Evolutionary conservation across 2,797 vertebrate species (phyloP).

Genomic region (Poecilia velifera): DNA sequence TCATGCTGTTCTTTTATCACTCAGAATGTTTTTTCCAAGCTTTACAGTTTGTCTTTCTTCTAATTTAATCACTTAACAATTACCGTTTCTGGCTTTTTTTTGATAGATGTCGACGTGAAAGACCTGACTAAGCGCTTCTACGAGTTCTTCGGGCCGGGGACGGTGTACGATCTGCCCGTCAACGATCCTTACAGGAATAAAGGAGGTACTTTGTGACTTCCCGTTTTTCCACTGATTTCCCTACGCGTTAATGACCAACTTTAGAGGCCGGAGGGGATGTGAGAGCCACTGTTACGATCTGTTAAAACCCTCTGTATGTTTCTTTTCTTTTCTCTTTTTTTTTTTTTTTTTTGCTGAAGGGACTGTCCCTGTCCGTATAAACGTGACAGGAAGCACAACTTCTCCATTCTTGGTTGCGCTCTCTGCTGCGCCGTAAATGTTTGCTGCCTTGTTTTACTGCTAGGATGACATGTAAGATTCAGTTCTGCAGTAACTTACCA

Average conservation of each 20-base stretch:
- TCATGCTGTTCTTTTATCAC: not conserved
- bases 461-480: conserved; percentile 26
- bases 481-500: conserved; percentile 34
- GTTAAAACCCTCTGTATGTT: conserved; percentile 15
- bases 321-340: not conserved
- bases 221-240: not conserved
- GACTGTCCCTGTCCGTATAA: conserved; percentile 38
- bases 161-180: conserved; percentile 74
- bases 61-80: not conserved
- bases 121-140: conserved; percentile 69
- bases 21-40: not conserved
- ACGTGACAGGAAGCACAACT: conserved; percentile 38
- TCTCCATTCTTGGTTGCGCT: conserved; percentile 24
- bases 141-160: conserved; percentile 73
- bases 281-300: conserved; percentile 27
- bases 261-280: not conserved
- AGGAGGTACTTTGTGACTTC: conserved; percentile 55
- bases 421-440: conserved; percentile 23
- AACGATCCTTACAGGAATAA: conserved; percentile 74
- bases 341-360: conserved; percentile 20
- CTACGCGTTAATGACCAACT: conserved; percentile 29
- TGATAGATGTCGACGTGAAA: conserved; percentile 64
- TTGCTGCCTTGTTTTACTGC: conserved; percentile 17
- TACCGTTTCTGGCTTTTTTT: conserved; percentile 1
- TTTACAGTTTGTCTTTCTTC: not conserved